Evolutionary conservation across 2,888 invertebrate species (phyloP), one percentile per base, ranked within the genome.

Genomic region (Drosophila nr. medialis): DNA sequence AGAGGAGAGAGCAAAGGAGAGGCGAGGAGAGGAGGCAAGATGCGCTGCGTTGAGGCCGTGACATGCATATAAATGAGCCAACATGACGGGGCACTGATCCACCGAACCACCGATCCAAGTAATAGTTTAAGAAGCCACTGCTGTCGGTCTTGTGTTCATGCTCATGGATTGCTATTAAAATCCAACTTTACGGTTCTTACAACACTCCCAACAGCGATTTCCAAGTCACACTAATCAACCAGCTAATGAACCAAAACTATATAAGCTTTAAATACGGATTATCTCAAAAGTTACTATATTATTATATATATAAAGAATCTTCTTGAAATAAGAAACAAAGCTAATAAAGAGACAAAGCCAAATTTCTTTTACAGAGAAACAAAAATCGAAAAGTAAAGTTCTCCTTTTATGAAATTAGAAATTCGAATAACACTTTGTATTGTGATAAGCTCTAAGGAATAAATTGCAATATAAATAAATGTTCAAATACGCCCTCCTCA

Each of bases 61-160:
- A 74, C 77, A 65, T 78, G 77, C 80, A 77, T 77, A 75, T 75
- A 77, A 77, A 77, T 79, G 66, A 77, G 67, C 40, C 49, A 56
- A 42, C 55, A 72, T 76, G 76, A 76, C 76, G 66, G 45, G 29
- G 72, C 64, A 67, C 55, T 34, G 61, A 40, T 54, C 38, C 15
- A 61, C 49, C 62, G 61, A 49, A 48, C 27, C 29, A 48, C 7
- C 30, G 54, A 36, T 29, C 10, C 32, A 21, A 21, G 51, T 45
- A 45, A 45, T 45, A 24, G 15, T 15, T 15, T 15, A 51, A 18
- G 58, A 36, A 50, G 49, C 7, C 49, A 34, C n/a, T 32, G 55
- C 61, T 51, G 51, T 58, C 24, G 10, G 51, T 51, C 24, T 45
- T 38, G 15, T 32, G 50, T 38, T 32, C 38, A 51, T 74, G 74